phyloP scores from a whole-genome alignment of 2,113 vertebrate genomes.

The Columbina picui region DNA sequence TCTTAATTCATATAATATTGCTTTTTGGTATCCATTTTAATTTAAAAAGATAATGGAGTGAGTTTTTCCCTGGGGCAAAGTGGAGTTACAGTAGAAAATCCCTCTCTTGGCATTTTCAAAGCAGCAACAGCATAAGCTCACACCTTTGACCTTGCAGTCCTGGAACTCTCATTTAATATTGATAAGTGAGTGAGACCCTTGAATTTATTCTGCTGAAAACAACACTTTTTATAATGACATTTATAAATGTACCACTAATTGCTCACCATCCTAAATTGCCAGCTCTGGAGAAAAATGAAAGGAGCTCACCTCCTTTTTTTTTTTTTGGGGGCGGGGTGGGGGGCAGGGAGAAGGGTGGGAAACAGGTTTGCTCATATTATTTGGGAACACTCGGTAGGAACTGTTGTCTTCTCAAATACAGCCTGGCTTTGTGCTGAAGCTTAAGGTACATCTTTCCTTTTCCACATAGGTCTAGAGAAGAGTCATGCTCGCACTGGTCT shows the following conservation, averaged over 20 bases:
- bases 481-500: background rate
- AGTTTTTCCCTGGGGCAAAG: background rate
- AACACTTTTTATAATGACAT: background rate
- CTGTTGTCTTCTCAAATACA: background rate
- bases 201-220: conserved; percentile 42
- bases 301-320: background rate
- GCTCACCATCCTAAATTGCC: background rate
- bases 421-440: background rate
- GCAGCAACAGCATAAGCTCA: background rate
- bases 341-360: too few species aligned
- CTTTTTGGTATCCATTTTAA: conserved; percentile 3
- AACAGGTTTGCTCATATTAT: background rate
- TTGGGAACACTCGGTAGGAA: background rate
- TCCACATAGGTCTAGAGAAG: background rate
- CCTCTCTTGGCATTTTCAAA: background rate
- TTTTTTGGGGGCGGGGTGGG: too few species aligned
- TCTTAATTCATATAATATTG: background rate
- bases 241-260: conserved; percentile 24
- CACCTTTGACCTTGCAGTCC: conserved; percentile 25
- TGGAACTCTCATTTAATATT: conserved; percentile 36
- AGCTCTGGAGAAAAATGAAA: conserved; percentile 3
- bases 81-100: background rate
- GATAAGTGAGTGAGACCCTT: conserved; percentile 33
- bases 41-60: background rate
- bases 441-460: background rate